These are phyloP conservation scores for pig (Sus scrofa) DNA, from an alignment of 2,113 vertebrate genomes.

Conservation along the genomic window DNA sequence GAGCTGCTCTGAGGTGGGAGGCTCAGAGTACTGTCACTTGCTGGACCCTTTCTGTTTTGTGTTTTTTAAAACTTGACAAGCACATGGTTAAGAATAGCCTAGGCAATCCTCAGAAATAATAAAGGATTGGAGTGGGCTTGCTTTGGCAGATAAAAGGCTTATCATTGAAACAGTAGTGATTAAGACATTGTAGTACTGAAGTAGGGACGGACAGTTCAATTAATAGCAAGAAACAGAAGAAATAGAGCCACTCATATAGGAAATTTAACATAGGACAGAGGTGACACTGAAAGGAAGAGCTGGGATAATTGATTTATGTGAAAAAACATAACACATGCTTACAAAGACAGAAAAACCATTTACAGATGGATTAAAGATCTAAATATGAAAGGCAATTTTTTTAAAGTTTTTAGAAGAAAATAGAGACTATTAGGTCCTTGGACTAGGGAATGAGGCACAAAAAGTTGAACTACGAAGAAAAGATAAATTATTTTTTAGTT, in stretches of 20 bases:
- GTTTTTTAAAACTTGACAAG: constrained; percentile 14
- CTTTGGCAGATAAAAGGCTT: not conserved
- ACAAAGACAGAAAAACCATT: not conserved
- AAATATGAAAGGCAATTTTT: not conserved
- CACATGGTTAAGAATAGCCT: not conserved
- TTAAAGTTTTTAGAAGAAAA: not conserved
- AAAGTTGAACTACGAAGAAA: not conserved
- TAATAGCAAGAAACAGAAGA: not conserved
- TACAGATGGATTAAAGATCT: not conserved
- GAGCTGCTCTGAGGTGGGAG: not conserved
- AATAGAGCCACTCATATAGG: not conserved
- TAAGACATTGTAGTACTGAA: not conserved
- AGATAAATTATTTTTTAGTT: not conserved
- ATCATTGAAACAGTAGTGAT: not conserved
- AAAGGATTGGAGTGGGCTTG: not conserved
- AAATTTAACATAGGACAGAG: not conserved
- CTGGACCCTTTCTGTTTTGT: not conserved
- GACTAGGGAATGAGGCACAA: not conserved
- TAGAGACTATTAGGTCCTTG: not conserved
- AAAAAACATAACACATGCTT: not conserved
- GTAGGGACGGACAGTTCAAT: not conserved
- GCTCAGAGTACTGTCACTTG: not conserved
- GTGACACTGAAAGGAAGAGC: not conserved
- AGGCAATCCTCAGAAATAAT: not conserved
- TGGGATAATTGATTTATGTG: not conserved